phyloP scores from a whole-genome alignment of 2,888 invertebrate genomes.

The Drosophila paramelanica region DNA sequence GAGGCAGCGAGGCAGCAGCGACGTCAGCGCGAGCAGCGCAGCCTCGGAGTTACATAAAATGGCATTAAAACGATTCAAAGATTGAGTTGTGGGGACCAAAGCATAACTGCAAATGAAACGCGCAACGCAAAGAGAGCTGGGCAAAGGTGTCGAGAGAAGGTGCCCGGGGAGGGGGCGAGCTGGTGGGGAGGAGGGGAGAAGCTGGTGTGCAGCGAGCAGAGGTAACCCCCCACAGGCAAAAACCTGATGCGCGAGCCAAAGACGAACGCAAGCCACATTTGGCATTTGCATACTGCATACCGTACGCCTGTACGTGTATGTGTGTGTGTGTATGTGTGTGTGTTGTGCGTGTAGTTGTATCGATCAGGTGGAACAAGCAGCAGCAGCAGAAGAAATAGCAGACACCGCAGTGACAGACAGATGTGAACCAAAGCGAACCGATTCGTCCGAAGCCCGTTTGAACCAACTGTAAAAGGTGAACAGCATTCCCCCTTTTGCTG shows the following conservation, averaged over 20 bases:
- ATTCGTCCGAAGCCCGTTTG: constrained; percentile 16
- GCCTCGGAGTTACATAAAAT: constrained; percentile 77
- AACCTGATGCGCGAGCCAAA: constrained; percentile 61
- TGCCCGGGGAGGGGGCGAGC: neutral
- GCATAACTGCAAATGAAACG: constrained; percentile 36
- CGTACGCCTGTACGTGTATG: constrained; percentile 10
- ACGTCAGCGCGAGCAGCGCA: constrained; percentile 47
- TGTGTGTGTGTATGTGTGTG: constrained; percentile 16
- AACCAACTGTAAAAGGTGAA: constrained; percentile 68
- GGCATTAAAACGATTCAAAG: constrained; percentile 75
- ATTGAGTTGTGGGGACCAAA: constrained; percentile 62
- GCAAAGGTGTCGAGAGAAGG: neutral
- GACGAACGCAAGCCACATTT: constrained; percentile 64
- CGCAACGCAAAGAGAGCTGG: neutral
- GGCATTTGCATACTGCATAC: constrained; percentile 70
- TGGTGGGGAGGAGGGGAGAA: neutral
- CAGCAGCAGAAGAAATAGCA: constrained; percentile 14
- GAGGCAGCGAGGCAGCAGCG: constrained; percentile 4
- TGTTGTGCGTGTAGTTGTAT: constrained; percentile 4
- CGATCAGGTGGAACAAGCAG: constrained; percentile 58
- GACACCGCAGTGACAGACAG: constrained; percentile 39
- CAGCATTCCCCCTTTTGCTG: constrained; percentile 48
- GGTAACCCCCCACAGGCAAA: constrained; percentile 31
- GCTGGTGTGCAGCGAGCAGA: neutral
- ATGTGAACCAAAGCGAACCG: constrained; percentile 38